A percentile compares a stretch with the other conserved stretches of the same genome.
Conservation (phyloP, 1,140 invertebrate species). For the Trachymyrmex septentrionalis region DNA sequence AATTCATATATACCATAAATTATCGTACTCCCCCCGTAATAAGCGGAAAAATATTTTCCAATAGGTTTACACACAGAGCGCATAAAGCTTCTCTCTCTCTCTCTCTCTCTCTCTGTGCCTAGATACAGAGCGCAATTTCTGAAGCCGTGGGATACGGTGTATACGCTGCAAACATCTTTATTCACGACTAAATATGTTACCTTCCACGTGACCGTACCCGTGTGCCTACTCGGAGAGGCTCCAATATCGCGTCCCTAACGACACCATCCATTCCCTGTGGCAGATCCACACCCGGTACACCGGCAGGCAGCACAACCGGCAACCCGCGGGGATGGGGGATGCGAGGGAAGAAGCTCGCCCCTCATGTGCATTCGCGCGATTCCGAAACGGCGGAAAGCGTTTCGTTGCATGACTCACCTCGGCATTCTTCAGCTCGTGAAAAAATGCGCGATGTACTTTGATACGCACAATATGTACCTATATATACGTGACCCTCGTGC, state of each 20-base stretch:
- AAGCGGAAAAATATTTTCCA: constrained; percentile 41
- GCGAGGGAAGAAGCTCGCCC: background rate
- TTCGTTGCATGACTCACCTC: constrained; percentile 40
- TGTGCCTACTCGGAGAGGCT: constrained; percentile 33
- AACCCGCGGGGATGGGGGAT: background rate
- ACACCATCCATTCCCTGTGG: constrained; percentile 53
- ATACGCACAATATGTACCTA: constrained; percentile 52
- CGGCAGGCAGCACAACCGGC: too few relatives aligned
- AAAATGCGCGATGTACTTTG: constrained; percentile 47
- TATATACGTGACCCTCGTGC: constrained; percentile 31
- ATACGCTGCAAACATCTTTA: constrained; percentile 45
- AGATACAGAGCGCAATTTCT: constrained; percentile 25
- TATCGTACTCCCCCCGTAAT: constrained; percentile 1
- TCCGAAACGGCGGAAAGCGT: constrained; percentile 39
- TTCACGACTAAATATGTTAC: constrained; percentile 49
- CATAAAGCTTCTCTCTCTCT: constrained; percentile 7
- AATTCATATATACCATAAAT: constrained; percentile 33
- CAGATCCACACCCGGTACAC: constrained; percentile 33
- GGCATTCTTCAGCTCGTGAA: constrained; percentile 29
- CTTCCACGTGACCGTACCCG: constrained; percentile 23
- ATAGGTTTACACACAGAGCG: background rate
- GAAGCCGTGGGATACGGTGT: constrained; percentile 22
- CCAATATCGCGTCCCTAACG: constrained; percentile 56
- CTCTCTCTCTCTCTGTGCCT: background rate
- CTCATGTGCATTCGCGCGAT: constrained; percentile 21